These are phyloP conservation scores for Danio albolineatus DNA, from an alignment of 2,797 vertebrate genomes.

Conservation along the genomic window DNA sequence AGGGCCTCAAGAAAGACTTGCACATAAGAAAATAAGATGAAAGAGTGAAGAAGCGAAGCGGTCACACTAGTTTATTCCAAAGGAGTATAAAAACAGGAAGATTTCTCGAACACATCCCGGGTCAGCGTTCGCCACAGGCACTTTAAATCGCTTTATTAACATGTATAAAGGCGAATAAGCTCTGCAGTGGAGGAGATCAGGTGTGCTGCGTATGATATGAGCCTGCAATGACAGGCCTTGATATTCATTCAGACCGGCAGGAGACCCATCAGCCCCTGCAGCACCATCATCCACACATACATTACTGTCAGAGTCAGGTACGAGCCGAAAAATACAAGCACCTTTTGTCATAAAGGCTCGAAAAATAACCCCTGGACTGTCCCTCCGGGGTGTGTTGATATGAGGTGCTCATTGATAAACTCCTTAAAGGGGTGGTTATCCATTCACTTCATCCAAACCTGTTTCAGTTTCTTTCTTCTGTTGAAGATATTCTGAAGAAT, in stretches of 20 bases:
- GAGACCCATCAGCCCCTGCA: constrained; percentile 55
- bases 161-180: constrained; percentile 39
- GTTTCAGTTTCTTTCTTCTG: too few species aligned
- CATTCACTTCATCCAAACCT: too few species aligned
- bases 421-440: too few species aligned
- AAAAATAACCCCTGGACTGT: constrained; percentile 25
- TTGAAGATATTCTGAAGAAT: too few species aligned
- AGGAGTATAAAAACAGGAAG: constrained; percentile 43
- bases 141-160: constrained; percentile 55
- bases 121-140: constrained; percentile 53
- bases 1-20: too few species aligned
- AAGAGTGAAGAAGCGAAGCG: too few species aligned
- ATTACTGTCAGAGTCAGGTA: constrained; percentile 63
- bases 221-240: constrained; percentile 61
- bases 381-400: constrained; percentile 48
- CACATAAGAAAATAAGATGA: too few species aligned
- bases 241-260: constrained; percentile 63
- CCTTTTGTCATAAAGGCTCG: constrained; percentile 29
- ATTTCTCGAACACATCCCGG: constrained; percentile 48
- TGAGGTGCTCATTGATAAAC: constrained; percentile 44
- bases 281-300: constrained; percentile 52
- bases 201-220: constrained; percentile 64
- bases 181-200: constrained; percentile 59
- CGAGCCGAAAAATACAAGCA: constrained; percentile 40
- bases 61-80: neutral